Evolutionary conservation across 1,140 invertebrate genomes (phyloP).

Genomic region (Macrotrachela quadricornifera): DNA sequence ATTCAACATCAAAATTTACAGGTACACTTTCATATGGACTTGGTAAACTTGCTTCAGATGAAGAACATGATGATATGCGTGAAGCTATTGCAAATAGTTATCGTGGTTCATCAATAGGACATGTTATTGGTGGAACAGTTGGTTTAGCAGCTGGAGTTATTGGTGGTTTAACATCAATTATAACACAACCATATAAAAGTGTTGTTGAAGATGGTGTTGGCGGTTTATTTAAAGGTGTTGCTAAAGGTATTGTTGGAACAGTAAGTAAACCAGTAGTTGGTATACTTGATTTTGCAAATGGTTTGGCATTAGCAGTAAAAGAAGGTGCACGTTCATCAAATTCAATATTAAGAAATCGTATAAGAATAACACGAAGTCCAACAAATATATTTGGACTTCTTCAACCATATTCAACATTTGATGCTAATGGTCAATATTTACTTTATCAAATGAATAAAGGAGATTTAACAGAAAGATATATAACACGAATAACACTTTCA

Average conservation of each 20-base stretch:
- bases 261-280: slow-evolving; percentile 88
- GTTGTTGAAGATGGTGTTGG: slow-evolving; percentile 58
- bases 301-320: slow-evolving; percentile 67
- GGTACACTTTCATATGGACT: slow-evolving; percentile 74
- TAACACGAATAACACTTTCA: slow-evolving; percentile 51
- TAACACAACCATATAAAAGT: slow-evolving; percentile 73
- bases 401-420: slow-evolving; percentile 48
- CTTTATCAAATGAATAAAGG: slow-evolving; percentile 54
- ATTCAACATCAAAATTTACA: slow-evolving; percentile 70
- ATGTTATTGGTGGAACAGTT: slow-evolving; percentile 67
- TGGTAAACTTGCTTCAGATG: slow-evolving; percentile 57
- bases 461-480: slow-evolving; percentile 66
- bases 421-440: slow-evolving; percentile 60
- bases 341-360: slow-evolving; percentile 37
- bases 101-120: slow-evolving; percentile 42
- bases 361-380: slow-evolving; percentile 50
- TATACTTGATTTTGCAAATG: slow-evolving; percentile 73
- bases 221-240: slow-evolving; percentile 69
- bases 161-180: slow-evolving; percentile 71
- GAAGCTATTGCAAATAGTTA: slow-evolving; percentile 45
- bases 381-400: slow-evolving; percentile 59
- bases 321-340: slow-evolving; percentile 49
- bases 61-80: slow-evolving; percentile 63
- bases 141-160: slow-evolving; percentile 74
- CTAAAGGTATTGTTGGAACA: slow-evolving; percentile 78